Evolutionary conservation across 2,888 invertebrate genomes (phyloP), one percentile per base, ranked within the genome.

Genomic region (Lampropteryx suffumata): DNA sequence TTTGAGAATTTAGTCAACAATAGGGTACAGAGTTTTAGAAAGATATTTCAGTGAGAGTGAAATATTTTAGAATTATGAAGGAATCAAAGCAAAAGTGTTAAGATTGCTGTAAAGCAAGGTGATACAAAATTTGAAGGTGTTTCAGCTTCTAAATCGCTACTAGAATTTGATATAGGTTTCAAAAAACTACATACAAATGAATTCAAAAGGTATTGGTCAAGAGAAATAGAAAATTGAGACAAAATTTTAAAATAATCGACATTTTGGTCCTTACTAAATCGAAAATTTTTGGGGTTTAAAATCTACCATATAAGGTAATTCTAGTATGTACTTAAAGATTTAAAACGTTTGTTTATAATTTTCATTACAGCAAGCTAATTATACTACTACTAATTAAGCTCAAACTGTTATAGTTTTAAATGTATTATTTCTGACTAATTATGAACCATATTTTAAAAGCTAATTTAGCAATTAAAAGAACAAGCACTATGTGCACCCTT

Each of bases 261-360:
- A 27, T 50, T 64, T 84, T 84, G 83, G 84, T 84, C 84, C 82
- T 70, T 82, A 74, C 73, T 76, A 76, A 73, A 71, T 71, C 63
- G 70, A 71, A 71, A 70, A 62, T 62, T 61, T 63, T 64, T 47
- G 66, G 65, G 66, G 65, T 69, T 67, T 58, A 55, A 63, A 67
- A 68, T 67, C 60, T 65, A 69, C 57, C 59, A 58, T 59, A 58
- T 62, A 61, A 66, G 64, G 62, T 64, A 60, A 62, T 62, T 50
- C 64, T 70, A 72, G 59, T 70, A 17, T 4, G 2, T 17, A 17
- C 4, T 17, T 17, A 69, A 39, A 53, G 39, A 62, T 65, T 63
- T 69, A 71, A 62, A 64, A 65, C 41, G 10, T 59, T 64, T 66
- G 58, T 65, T 61, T 61, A 62, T 59, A 61, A 50, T 62, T 58